Percentiles rank a stretch among this genome's conserved stretches.
phyloP scores from a whole-genome alignment of 2,113 vertebrate species.

The Gymnogyps californianus region DNA sequence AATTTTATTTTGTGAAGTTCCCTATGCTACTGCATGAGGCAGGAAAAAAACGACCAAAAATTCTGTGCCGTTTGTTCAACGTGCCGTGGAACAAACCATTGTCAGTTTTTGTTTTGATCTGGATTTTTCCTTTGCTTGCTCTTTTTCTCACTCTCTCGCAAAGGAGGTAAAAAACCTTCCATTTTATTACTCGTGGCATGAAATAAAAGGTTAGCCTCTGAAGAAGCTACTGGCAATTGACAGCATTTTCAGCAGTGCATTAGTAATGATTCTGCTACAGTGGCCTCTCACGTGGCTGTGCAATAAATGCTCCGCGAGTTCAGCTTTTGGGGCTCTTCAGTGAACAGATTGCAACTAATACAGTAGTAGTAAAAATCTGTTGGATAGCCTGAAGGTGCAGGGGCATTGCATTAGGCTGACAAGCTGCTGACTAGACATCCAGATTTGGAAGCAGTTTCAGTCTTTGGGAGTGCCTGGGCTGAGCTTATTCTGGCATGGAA shows the following conservation, averaged over 20 bases:
- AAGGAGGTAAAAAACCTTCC: not conserved
- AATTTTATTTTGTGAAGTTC: conserved; percentile 37
- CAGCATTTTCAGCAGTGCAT: not conserved
- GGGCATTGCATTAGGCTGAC: conserved; percentile 1
- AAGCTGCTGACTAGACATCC: not conserved
- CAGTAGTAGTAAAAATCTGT: not conserved
- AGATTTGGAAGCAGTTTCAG: not conserved
- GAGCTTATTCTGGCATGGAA: conserved; percentile 6
- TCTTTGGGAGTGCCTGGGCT: conserved; percentile 8
- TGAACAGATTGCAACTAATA: conserved; percentile 28
- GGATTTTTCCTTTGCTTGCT: not conserved
- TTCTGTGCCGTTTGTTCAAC: not conserved
- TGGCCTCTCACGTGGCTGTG: not conserved
- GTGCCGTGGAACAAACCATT: not conserved
- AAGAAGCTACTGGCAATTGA: conserved; percentile 7
- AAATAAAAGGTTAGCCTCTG: conserved; percentile 8
- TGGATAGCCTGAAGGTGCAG: not conserved
- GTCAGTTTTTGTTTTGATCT: not conserved
- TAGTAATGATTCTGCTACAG: not conserved
- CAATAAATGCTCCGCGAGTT: not conserved
- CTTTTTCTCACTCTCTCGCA: not conserved
- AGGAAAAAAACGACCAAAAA: not conserved
- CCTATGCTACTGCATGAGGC: not conserved
- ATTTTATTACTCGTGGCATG: not conserved
- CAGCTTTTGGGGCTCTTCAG: not conserved